Evolutionary conservation across 2,113 vertebrate species (phyloP).

Genomic region (Semnopithecus entellus): DNA sequence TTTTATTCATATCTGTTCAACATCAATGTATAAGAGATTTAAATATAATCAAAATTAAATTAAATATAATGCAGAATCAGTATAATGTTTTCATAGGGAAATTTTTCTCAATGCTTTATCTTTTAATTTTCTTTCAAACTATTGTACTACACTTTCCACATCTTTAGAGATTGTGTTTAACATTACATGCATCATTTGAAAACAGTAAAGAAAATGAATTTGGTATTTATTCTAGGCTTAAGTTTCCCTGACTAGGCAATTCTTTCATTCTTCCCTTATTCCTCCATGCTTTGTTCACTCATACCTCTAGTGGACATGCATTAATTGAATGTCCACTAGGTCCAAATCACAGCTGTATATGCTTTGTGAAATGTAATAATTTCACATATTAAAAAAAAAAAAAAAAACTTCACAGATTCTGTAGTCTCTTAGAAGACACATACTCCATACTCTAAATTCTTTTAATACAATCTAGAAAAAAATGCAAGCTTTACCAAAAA

Average conservation of each 20-base stretch:
- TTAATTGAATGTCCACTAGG: neutral
- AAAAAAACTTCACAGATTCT: neutral
- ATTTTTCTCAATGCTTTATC: neutral
- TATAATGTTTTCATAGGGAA: neutral
- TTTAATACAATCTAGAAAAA: neutral
- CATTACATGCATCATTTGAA: neutral
- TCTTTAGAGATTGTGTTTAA: neutral
- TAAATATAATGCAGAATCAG: neutral
- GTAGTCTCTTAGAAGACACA: neutral
- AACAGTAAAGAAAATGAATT: neutral
- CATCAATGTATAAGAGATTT: neutral
- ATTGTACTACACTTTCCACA: neutral
- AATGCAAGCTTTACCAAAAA: neutral
- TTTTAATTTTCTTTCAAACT: neutral
- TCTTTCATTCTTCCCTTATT: neutral
- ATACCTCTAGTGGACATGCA: neutral
- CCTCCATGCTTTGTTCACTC: neutral
- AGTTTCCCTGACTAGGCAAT: neutral
- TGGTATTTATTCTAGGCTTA: neutral
- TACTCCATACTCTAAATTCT: neutral
- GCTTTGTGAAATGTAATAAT: neutral
- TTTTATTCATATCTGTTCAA: neutral
- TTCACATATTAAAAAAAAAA: neutral
- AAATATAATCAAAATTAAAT: neutral
- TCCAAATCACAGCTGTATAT: neutral